Evolutionary conservation across 2,888 invertebrate species (phyloP), one percentile per base, ranked within the genome.

Genomic region (Schizotus pectinicornis): DNA sequence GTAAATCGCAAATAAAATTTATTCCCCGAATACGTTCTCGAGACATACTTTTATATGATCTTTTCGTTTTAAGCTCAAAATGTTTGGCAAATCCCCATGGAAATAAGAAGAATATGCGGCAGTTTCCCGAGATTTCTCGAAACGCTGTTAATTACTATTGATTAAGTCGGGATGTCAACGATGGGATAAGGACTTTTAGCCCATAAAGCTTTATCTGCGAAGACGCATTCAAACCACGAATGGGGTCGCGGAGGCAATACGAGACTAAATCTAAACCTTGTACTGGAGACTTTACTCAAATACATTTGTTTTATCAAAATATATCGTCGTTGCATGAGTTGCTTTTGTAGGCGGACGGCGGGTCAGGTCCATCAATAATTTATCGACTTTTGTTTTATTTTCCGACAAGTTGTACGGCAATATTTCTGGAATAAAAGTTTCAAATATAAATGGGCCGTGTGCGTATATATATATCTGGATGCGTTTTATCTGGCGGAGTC

Each of bases 401-500:
- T 67, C 73, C 72, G 75, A 75, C 75, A 73, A 74, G 67, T 72
- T 72, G 67, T 68, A 67, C 70, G 63, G 71, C 68, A 67, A 71
- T 74, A 74, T 75, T 71, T 75, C 71, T 67, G 72, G 67, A 73
- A 77, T 77, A 74, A 77, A 77, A 74, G 63, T 77, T 76, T 75
- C 70, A 74, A 75, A 77, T 74, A 75, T 73, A 75, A 78, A 78
- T 77, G 77, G 73, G 56, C 71, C 77, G 75, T 76, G 68, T 75
- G 74, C 69, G 69, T 70, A 67, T 71, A 64, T 71, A 64, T 66
- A 65, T 69, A 63, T 71, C 53, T 64, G 62, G 60, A 56, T 68
- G 64, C 66, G 66, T 69, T 65, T 42, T 59, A 56, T 64, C 56
- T 56, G 61, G 59, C 56, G 56, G 65, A 68, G 57, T 67, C 64